Evolutionary conservation across 1,140 invertebrate genomes (phyloP), one percentile per base, ranked within the genome.

Genomic region (Planococcus citri): DNA sequence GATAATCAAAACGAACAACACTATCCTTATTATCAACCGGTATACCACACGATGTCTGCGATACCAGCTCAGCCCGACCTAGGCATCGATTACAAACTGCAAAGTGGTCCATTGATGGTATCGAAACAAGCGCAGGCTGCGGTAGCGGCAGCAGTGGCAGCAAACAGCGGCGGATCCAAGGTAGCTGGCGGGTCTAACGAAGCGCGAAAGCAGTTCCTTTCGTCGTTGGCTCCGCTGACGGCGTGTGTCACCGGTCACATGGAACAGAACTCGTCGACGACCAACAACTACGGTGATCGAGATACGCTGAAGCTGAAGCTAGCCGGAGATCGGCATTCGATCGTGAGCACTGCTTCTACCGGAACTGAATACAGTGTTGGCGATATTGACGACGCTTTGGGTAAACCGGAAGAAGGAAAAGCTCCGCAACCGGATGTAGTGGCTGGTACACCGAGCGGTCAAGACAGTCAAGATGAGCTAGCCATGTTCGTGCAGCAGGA

Each of bases 401-500:
- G 76, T 3, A 76, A 78, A 68, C 75, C 75, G 12, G 78, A 81
- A 61, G 74, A 75, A n/a, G 41, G 41, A 14, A 82, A 81, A 73
- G 68, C 68, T 1, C 83, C 85, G 0, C 76, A 77, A 1, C 80
- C 78, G 0, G 89, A 91, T 75, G 86, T 91, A 6, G 84, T 90
- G 12, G 87, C 86, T 38, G 89, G 89, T 0, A 91, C 88, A 0
- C 81, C 80, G 12, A 76, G 78, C 8, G 57, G 25, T 27, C 21
- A 33, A 20, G 51, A 68, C 27, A 72, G 67, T 20, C 79, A 85
- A 57, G 91, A 94, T 73, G 90, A 92, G 69, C 78, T 94, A 27
- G 85, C 87, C 0, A 85, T 88, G 22, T 94, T 94, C 75, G 91
- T 92, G 0, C 86, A 92, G 72, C 89, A 91, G 64, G 88, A 91